phyloP scores from a whole-genome alignment of 2,888 invertebrate genomes.

The Lissonota sp. region DNA sequence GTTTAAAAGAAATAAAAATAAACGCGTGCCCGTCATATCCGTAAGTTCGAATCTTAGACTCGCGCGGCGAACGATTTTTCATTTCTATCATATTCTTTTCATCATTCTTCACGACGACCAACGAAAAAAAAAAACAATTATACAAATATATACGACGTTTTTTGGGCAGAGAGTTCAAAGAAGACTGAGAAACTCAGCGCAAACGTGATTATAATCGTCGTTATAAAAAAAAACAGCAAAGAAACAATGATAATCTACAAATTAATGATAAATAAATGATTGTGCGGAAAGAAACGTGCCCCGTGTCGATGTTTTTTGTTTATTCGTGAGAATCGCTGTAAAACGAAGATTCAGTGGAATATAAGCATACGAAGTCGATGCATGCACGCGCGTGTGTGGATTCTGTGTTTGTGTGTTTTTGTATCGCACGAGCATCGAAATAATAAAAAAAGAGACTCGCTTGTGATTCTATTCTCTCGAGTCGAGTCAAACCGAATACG shows the following conservation, averaged over 20 bases:
- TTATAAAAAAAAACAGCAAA: neutral
- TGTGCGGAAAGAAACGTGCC: neutral
- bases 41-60: slow-evolving; percentile 62
- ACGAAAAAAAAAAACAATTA: neutral
- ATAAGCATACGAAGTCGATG: too few relatives aligned
- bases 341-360: too few relatives aligned
- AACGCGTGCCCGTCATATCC: slow-evolving; percentile 53
- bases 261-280: neutral
- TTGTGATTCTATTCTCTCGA: too few relatives aligned
- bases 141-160: too few relatives aligned
- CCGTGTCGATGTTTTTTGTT: too few relatives aligned
- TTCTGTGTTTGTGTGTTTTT: too few relatives aligned
- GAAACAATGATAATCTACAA: slow-evolving; percentile 6
- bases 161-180: slow-evolving; percentile 24
- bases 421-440: too few relatives aligned
- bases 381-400: too few relatives aligned
- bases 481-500: too few relatives aligned
- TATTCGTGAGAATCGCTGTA: too few relatives aligned
- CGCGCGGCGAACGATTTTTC: slow-evolving; percentile 54
- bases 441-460: too few relatives aligned
- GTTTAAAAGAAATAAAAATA: neutral
- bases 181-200: slow-evolving; percentile 20
- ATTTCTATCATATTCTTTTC: slow-evolving; percentile 15
- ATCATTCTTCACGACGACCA: neutral
- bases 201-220: slow-evolving; percentile 7